phyloP scores from a whole-genome alignment of 2,797 vertebrate species.

The Astyanax mexicanus region DNA sequence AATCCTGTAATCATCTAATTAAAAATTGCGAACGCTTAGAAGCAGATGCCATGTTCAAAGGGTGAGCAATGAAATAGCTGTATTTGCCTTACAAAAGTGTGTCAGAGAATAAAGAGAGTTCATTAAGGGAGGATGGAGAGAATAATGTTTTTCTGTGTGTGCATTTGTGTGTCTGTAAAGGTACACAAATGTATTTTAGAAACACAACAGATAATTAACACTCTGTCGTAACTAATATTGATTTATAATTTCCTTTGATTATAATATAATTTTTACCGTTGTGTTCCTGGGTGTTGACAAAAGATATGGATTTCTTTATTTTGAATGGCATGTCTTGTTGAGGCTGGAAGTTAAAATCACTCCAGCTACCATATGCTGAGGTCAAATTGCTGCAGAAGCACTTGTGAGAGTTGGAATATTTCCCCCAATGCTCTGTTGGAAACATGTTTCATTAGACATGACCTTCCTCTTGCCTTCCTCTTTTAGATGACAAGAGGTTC shows the following conservation, averaged over 20 bases:
- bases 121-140: background rate
- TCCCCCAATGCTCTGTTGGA: background rate
- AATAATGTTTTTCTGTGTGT: conserved; percentile 39
- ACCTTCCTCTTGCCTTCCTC: conserved; percentile 21
- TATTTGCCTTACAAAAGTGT: background rate
- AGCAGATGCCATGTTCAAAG: conserved; percentile 40
- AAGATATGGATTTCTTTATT: no score
- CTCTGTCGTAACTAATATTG: background rate
- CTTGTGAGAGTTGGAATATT: background rate
- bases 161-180: conserved; percentile 9
- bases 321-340: conserved; percentile 8
- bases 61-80: conserved; percentile 1
- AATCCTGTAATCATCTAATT: conserved; percentile 23
- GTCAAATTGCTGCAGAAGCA: background rate
- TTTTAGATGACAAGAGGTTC: background rate
- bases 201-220: no score
- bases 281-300: no score
- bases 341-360: background rate
- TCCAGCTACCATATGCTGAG: background rate
- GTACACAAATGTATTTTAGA: background rate
- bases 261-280: no score
- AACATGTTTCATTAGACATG: conserved; percentile 15
- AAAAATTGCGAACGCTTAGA: conserved; percentile 31
- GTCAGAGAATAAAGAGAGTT: background rate
- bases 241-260: no score